Percentiles rank a stretch among this genome's conserved stretches.
Conservation (phyloP, 1,140 invertebrate genomes). For the Brachionus koreanus region DNA sequence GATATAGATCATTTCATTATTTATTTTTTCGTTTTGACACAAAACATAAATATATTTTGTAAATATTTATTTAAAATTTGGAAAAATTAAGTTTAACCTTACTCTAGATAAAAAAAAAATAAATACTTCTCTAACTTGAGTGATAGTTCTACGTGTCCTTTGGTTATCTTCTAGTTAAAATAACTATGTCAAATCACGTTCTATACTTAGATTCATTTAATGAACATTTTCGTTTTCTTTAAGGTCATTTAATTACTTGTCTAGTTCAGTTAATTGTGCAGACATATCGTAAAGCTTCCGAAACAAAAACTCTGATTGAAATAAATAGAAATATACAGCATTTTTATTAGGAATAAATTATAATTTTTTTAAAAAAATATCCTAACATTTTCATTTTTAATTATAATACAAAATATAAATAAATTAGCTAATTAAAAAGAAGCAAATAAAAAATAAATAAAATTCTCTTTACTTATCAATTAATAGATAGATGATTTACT, state of each 20-base stretch:
- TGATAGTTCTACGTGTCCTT: background rate
- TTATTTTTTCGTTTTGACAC: background rate
- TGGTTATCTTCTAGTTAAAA: background rate
- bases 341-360: background rate
- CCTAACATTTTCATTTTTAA: background rate
- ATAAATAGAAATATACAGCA: background rate
- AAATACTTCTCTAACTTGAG: background rate
- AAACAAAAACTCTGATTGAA: background rate
- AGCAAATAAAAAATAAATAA: no score
- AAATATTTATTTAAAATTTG: constrained; percentile 2
- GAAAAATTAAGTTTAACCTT: background rate
- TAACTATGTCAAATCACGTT: background rate
- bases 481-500: background rate
- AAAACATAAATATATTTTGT: background rate
- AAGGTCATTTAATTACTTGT: background rate
- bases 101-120: background rate
- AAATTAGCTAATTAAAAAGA: background rate
- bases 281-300: background rate
- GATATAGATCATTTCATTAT: background rate
- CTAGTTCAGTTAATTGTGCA: background rate
- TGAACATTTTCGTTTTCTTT: background rate
- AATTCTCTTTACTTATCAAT: background rate
- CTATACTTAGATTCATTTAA: background rate
- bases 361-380: background rate
- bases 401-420: background rate